A percentile compares a stretch with the other conserved stretches of the same genome.
These are phyloP conservation scores for Adelges cooleyi DNA, from an alignment of 1,140 invertebrate genomes.

Conservation along the genomic window DNA sequence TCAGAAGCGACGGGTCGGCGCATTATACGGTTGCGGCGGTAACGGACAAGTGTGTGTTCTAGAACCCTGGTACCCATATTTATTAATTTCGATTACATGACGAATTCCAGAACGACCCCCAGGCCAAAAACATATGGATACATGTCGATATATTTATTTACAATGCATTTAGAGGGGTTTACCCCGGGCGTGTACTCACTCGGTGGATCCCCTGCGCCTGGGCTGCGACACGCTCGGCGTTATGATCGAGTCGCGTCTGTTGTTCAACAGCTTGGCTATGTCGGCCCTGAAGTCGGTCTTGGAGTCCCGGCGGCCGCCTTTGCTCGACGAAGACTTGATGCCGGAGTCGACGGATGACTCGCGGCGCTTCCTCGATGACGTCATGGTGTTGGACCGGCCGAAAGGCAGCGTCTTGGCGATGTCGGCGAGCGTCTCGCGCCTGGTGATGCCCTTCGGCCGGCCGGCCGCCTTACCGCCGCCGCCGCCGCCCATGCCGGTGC, in stretches of 20 bases:
- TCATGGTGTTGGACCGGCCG: slow-evolving; percentile 43
- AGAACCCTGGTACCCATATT: too few species aligned
- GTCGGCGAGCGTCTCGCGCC: slow-evolving; percentile 73
- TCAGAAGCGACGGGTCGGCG: too few species aligned
- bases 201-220: slow-evolving; percentile 1
- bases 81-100: too few species aligned
- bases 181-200: slow-evolving; percentile 18
- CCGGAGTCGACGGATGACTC: slow-evolving; percentile 73
- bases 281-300: slow-evolving; percentile 57
- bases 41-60: too few species aligned
- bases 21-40: too few species aligned
- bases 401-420: slow-evolving; percentile 60
- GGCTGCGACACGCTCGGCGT: slow-evolving; percentile 34
- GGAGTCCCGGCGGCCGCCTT: slow-evolving; percentile 48
- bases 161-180: too few species aligned
- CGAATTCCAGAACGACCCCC: too few species aligned
- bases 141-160: too few species aligned
- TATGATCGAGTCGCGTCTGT: slow-evolving; percentile 44
- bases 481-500: slow-evolving; percentile 38
- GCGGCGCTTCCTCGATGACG: slow-evolving; percentile 49
- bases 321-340: slow-evolving; percentile 50
- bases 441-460: slow-evolving; percentile 49
- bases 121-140: too few species aligned
- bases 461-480: slow-evolving; percentile 48
- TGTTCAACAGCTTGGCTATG: slow-evolving; percentile 55